These are phyloP conservation scores for Crypturellus tataupa DNA, from an alignment of 2,797 vertebrate genomes.

Conservation along the genomic window DNA sequence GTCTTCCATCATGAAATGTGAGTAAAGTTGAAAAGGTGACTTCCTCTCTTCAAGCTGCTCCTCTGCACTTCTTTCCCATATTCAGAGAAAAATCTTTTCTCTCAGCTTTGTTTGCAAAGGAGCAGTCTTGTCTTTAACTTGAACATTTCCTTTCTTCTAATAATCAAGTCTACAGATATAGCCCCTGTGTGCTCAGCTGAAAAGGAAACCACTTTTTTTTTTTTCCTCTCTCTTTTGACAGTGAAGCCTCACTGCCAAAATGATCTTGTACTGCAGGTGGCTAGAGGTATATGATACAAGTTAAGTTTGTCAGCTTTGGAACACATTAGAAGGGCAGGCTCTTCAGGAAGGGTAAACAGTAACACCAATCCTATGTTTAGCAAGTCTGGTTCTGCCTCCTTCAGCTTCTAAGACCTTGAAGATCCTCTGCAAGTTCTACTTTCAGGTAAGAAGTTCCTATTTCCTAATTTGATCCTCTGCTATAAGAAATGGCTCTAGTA, in stretches of 20 bases:
- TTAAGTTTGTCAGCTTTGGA: constrained; percentile 25
- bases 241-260: constrained; percentile 2
- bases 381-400: not conserved
- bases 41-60: not conserved
- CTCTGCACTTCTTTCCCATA: not conserved
- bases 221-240: not conserved
- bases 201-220: not conserved
- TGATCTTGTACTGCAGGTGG: constrained; percentile 14
- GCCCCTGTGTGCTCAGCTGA: not conserved
- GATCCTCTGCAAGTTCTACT: not conserved
- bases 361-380: not conserved
- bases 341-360: not conserved
- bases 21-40: not conserved
- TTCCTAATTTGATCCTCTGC: not conserved
- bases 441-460: constrained; percentile 1
- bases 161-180: not conserved
- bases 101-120: not conserved
- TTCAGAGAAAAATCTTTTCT: not conserved
- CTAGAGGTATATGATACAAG: not conserved
- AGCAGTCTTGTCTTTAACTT: not conserved
- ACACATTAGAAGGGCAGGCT: constrained; percentile 11
- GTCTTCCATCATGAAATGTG: not conserved
- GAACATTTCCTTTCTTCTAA: not conserved
- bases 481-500: not conserved
- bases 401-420: not conserved